A percentile compares a stretch with the other conserved stretches of the same genome.
These are phyloP conservation scores for Polymixis flavicincta DNA, from an alignment of 2,888 invertebrate genomes.

Conservation along the genomic window DNA sequence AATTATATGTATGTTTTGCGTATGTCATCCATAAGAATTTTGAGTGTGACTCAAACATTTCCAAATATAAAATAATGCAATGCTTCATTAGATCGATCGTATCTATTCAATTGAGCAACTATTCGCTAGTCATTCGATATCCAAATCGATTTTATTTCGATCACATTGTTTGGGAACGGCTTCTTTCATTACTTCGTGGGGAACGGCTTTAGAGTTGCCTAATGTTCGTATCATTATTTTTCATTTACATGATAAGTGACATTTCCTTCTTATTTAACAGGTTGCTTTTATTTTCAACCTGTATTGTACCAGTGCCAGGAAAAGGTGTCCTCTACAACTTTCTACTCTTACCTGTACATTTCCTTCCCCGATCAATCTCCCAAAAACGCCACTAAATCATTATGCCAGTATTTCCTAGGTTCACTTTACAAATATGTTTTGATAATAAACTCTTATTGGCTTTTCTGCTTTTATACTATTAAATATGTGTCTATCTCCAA, in stretches of 20 bases:
- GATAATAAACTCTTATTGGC: background rate
- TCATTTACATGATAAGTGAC: slow-evolving; percentile 9
- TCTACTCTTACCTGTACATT: no score
- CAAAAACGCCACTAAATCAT: no score
- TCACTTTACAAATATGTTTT: background rate
- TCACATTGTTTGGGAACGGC: slow-evolving; percentile 4
- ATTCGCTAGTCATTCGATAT: slow-evolving; percentile 32
- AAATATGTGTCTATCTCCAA: background rate
- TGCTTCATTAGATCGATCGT: slow-evolving; percentile 46
- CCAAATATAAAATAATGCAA: slow-evolving; percentile 39
- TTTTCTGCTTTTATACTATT: slow-evolving; percentile 11
- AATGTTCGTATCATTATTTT: slow-evolving; percentile 27
- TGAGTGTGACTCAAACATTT: slow-evolving; percentile 50
- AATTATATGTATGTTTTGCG: no score
- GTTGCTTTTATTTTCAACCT: background rate
- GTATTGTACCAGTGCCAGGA: background rate
- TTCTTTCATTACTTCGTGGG: no score
- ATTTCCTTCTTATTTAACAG: background rate
- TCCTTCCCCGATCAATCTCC: no score
- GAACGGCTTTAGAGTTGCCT: slow-evolving; percentile 10
- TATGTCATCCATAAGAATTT: slow-evolving; percentile 31
- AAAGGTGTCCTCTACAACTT: no score
- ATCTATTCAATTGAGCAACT: slow-evolving; percentile 47
- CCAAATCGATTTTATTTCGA: slow-evolving; percentile 35
- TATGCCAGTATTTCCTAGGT: no score